These are phyloP conservation scores for Brienomyrus brachyistius DNA, from an alignment of 2,113 vertebrate genomes.

Conservation along the genomic window DNA sequence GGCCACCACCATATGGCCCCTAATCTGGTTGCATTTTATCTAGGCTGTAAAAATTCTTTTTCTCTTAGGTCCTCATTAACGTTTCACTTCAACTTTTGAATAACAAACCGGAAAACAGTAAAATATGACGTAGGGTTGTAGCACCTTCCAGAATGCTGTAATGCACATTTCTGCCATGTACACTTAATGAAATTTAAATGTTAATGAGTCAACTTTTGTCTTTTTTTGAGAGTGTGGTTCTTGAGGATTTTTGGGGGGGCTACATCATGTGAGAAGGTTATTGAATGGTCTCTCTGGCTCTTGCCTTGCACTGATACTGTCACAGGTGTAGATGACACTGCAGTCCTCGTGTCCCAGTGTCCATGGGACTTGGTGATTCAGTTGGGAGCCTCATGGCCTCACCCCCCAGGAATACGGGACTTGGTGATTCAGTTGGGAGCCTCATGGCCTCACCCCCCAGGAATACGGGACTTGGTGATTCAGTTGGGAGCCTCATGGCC, in stretches of 20 bases:
- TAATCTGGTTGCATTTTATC: slow-evolving; percentile 20
- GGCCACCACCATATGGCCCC: slow-evolving; percentile 54
- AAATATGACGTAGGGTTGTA: slow-evolving; percentile 52
- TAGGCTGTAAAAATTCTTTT: slow-evolving; percentile 4
- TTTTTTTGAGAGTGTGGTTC: slow-evolving; percentile 42
- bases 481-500: background rate
- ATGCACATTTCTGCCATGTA: slow-evolving; percentile 41
- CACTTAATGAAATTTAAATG: slow-evolving; percentile 45
- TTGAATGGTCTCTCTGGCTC: background rate
- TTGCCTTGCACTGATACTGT: background rate
- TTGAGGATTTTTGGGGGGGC: slow-evolving; percentile 19
- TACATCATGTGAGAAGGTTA: background rate
- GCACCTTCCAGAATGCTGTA: slow-evolving; percentile 48
- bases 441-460: background rate
- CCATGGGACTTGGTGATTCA: background rate
- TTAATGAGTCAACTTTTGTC: slow-evolving; percentile 50
- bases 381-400: background rate
- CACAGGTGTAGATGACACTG: background rate
- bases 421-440: background rate
- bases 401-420: background rate
- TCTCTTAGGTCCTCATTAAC: slow-evolving; percentile 32
- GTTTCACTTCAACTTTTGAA: slow-evolving; percentile 42
- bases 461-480: background rate
- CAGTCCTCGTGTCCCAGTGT: background rate
- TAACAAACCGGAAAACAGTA: slow-evolving; percentile 35